Percentiles rank a stretch among this genome's conserved stretches.
Evolutionary conservation across 2,888 invertebrate species (phyloP).

Genomic region (Epinotia ramella): DNA sequence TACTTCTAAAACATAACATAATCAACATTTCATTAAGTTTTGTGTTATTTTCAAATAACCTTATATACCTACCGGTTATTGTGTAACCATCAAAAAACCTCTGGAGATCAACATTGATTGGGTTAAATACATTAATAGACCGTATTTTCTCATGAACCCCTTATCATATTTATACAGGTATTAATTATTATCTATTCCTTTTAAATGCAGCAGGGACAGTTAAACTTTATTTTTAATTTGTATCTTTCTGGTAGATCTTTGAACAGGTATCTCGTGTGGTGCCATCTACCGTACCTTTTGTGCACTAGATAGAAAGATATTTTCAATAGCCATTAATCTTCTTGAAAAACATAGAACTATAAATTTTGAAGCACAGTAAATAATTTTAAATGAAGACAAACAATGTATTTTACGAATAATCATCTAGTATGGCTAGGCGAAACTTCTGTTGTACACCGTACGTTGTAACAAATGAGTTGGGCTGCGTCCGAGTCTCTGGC

Average conservation of each 20-base stretch:
- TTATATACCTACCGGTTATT: background rate
- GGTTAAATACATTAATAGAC: background rate
- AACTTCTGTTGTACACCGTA: constrained; percentile 75
- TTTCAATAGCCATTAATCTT: background rate
- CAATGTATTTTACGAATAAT: constrained; percentile 32
- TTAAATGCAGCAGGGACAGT: background rate
- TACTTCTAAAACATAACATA: background rate
- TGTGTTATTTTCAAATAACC: background rate
- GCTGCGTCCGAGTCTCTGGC: constrained; percentile 81
- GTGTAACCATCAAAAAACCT: background rate
- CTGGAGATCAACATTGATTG: background rate
- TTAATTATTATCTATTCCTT: background rate
- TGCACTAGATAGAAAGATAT: constrained; percentile 11
- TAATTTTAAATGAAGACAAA: constrained; percentile 16
- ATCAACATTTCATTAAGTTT: background rate
- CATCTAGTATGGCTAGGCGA: constrained; percentile 45
- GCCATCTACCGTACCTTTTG: constrained; percentile 9
- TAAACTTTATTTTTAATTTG: background rate
- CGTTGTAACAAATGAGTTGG: constrained; percentile 83
- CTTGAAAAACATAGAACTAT: background rate
- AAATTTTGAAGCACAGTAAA: background rate
- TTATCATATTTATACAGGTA: background rate
- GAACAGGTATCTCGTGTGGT: background rate
- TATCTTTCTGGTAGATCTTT: background rate
- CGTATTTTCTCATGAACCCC: background rate